These are phyloP conservation scores for Tanypteryx hageni DNA, from an alignment of 2,888 invertebrate species.

Conservation along the genomic window DNA sequence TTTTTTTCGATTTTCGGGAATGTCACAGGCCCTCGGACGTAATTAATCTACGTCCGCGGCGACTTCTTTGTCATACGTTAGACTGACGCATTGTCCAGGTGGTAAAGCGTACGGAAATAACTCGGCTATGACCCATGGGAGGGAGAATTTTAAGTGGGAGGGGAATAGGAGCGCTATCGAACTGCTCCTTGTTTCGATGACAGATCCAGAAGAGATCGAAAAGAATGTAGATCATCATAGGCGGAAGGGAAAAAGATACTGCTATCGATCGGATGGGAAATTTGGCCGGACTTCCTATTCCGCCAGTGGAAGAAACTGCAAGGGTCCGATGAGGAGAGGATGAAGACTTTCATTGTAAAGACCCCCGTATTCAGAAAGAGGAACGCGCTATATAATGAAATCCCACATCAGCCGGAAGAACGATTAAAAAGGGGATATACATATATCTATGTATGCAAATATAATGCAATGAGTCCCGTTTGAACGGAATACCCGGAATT, in stretches of 20 bases:
- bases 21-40: slow-evolving; percentile 19
- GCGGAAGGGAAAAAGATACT: not conserved
- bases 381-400: not conserved
- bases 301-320: not conserved
- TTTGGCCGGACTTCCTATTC: not conserved
- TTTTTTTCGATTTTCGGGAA: not conserved
- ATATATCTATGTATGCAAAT: not conserved
- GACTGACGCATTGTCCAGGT: slow-evolving; percentile 50
- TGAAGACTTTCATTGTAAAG: not conserved
- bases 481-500: not conserved
- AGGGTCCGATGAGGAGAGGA: not conserved
- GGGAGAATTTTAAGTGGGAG: not conserved
- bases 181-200: not conserved
- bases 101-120: slow-evolving; percentile 31
- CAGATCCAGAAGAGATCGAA: not conserved
- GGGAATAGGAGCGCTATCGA: not conserved
- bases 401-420: not conserved
- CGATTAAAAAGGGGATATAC: not conserved
- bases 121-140: not conserved
- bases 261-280: not conserved
- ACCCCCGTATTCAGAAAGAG: not conserved
- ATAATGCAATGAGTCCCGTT: not conserved
- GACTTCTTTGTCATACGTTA: slow-evolving; percentile 20
- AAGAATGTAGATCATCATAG: not conserved
- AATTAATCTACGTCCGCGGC: slow-evolving; percentile 50